Base-by-base conservation (phyloP, 2,888 invertebrate species). In the Salpingus planirostris region DNA sequence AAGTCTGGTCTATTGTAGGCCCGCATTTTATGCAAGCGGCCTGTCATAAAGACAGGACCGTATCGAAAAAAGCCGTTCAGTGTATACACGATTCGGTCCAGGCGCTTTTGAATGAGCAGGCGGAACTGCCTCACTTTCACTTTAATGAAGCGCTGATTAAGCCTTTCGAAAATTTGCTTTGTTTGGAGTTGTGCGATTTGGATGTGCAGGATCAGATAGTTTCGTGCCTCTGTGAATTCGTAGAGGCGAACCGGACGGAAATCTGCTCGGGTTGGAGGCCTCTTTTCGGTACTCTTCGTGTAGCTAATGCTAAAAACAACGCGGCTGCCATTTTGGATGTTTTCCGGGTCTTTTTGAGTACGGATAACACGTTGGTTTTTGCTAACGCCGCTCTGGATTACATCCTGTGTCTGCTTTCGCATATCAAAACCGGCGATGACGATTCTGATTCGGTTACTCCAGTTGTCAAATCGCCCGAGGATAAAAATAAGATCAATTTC, bases 201-300 rank as follows among this genome's bases (percentile, higher is more conserved):
- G 95, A 96, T 62, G 89, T 93, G 22, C 91, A 92, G 84, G 81
- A 81, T 60, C 81, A 81, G 68, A 91, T 97, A 50, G 89, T 96
- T 24, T 88, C 90, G 31, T 92, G 91, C 49, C 80, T 96, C 27
- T 93, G 93, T 61, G 93, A 93, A 64, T 89, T 96, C 51, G 95
- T 97, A 0, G 93, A 95, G 64, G 89, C 89, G 0, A 92, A 90
- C 60, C 74, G 90, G 49, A 83, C 85, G 38, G 92, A 95, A 68
- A 91, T 96, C 23, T 78, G 88, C 45, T 93, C 92, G 0, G 96
- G 96, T 0, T 97, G 96, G 96, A 73, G 95, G 31, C 91, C 96
- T 1, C 67, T 97, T 2, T 97, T 97, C 58, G 92, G 92, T 7
- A 92, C 95, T 1, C 65, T 97, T 24, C 76, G 92, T 11, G 90